These are phyloP conservation scores for Brachyptera putata DNA, from an alignment of 2,888 invertebrate species.

Conservation along the genomic window DNA sequence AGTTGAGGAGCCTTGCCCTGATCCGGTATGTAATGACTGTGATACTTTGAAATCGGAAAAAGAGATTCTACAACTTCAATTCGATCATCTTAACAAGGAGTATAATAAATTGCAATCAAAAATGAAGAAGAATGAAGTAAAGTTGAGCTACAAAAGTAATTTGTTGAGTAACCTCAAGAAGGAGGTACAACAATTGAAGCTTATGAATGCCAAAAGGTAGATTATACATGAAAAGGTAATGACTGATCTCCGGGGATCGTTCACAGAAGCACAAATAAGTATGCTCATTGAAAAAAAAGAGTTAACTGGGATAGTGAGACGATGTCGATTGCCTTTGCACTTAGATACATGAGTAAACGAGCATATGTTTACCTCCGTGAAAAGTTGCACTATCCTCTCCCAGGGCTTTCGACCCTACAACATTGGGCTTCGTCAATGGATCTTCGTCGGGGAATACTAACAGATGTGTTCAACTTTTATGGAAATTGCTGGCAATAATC, in stretches of 20 bases:
- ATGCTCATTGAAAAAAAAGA: background rate
- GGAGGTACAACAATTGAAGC: background rate
- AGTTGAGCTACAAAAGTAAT: too few species aligned
- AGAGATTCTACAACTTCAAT: too few species aligned
- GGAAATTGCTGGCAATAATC: background rate
- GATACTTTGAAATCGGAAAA: background rate
- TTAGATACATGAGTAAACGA: conserved; percentile 14
- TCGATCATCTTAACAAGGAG: too few species aligned
- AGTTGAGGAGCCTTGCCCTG: too few species aligned
- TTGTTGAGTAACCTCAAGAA: background rate
- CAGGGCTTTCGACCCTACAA: background rate
- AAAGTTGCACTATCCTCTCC: conserved; percentile 7
- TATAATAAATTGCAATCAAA: too few species aligned
- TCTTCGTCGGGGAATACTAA: background rate
- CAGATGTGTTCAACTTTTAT: conserved; percentile 18
- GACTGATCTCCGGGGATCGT: background rate
- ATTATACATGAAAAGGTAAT: background rate
- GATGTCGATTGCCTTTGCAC: conserved; percentile 4
- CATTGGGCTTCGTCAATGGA: conserved; percentile 4
- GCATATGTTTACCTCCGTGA: background rate
- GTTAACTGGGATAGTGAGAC: background rate
- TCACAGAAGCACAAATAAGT: background rate
- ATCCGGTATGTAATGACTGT: background rate
- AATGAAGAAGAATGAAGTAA: too few species aligned
- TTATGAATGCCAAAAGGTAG: background rate